Base-by-base conservation (phyloP, 2,888 invertebrate species). In the Lacanobia oleracea region DNA sequence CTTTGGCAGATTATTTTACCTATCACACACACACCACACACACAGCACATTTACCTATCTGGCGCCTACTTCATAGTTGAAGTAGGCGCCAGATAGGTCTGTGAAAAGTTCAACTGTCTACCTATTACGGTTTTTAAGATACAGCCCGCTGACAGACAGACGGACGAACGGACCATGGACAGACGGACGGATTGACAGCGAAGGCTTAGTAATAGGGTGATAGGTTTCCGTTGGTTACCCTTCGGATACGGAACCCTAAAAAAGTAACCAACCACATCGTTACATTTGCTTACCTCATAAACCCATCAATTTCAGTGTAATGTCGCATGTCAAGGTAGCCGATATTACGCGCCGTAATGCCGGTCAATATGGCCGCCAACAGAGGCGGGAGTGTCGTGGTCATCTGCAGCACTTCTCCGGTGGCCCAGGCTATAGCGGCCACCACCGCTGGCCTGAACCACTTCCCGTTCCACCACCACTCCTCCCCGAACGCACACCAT, bases 281-380 rank as follows among this genome's bases (percentile, higher is more conserved):
- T 27, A 9, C 9, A 8, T 56, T 56, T 56, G 16, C 45, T 67
- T 86, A 95, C 96, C 95, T 93, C 78, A 96, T 87, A 84, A 94
- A 93, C 18, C 84, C 81, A 74, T 96, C 96, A 21, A 95, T 84
- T 8, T 93, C 86, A 2, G 90, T 89, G 69, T 91, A 92, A 2
- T 93, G 82, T 65, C 93, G 84, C 94, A 96, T 95, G 56, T 95
- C 93, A 0, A 96, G 89, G 23, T 93, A 91, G 2, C 89, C 92
- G 0, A 94, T 72, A 69, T 95, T 90, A 21, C 94, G 89, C 1
- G 94, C 95, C 0, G 93, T 83, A 53, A 96, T 94, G 18, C 96
- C 96, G 1, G 91, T 93, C 3, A 94, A 76, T 2, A 96, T 79
- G 1, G 94, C 94, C 18, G 94, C 95, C 2, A 95, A 77, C 0